Conservation (phyloP, 2,113 vertebrate genomes). For the Tetrao urogallus region DNA sequence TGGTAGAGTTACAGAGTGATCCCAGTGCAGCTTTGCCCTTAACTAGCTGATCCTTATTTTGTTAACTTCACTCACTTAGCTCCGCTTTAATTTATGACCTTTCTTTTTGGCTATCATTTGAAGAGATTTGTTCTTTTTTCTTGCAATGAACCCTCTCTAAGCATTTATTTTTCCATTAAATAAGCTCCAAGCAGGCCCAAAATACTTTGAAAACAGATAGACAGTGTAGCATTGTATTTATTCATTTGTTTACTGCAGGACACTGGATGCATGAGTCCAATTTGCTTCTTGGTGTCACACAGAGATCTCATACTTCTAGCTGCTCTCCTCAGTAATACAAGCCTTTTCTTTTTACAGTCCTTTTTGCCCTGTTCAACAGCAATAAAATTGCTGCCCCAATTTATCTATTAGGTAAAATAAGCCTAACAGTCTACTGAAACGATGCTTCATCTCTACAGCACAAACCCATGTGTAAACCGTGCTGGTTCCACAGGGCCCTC, state of each 20-base stretch:
- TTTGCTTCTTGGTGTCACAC: not conserved
- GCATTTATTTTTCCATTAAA: not conserved
- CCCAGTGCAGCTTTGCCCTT: not conserved
- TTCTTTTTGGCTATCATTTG: not conserved
- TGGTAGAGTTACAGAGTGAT: not conserved
- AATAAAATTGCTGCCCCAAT: not conserved
- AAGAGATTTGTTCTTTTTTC: not conserved
- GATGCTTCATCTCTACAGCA: not conserved
- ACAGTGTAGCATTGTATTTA: not conserved
- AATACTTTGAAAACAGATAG: not conserved
- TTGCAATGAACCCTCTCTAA: not conserved
- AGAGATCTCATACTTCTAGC: not conserved
- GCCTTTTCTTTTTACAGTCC: not conserved
- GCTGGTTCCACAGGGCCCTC: not conserved
- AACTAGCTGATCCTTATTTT: not conserved
- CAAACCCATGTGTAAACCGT: not conserved
- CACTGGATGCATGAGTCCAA: not conserved
- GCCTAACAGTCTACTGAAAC: accelerated
- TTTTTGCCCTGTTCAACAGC: not conserved
- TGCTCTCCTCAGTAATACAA: not conserved
- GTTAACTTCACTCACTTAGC: not conserved
- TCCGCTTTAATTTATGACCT: not conserved
- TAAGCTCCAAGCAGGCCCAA: not conserved
- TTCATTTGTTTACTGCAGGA: not conserved
- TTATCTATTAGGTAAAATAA: not conserved